Evolutionary conservation across 2,888 invertebrate genomes (phyloP), one percentile per base, ranked within the genome.

Genomic region (Limulus polyphemus): DNA sequence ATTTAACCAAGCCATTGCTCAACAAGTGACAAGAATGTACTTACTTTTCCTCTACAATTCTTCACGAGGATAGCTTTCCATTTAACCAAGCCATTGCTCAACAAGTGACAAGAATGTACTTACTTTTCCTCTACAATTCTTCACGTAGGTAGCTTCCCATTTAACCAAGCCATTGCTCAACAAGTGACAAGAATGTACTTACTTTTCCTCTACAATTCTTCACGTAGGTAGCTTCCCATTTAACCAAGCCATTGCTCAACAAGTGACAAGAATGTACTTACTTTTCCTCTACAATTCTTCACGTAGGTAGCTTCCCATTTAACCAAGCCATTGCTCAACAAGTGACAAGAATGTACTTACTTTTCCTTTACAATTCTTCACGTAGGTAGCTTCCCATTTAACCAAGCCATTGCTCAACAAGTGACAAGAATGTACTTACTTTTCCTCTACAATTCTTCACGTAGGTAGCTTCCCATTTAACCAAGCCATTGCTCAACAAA

Each of bases 71-170:
- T 62, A 11, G 47, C 12, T 46, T 60, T 58, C 68, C 69, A 69
- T 47, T 47, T n/a, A n/a, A 62, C 61, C 1, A 47, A 47, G 4
- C 56, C 61, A 49, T 65, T 58, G 1, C 17, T 9, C 52, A 67
- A 51, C 11, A 67, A 50, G 10, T 48, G n/a, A 55, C 67, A 67
- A n/a, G n/a, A 32, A 32, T 32, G 32, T 32, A 7, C 32, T 32
- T 57, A 69, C 67, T 59, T 66, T 63, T 56, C 48, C 60, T 61
- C 60, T 62, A 51, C 69, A 67, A 51, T 54, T 58, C 1, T 62
- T 54, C 12, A 64, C 57, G 59, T 69, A 56, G 7, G 65, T 62
- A 11, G 47, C 12, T 46, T 60, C 59, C 68, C 69, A 69, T 47
- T 47, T n/a, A n/a, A 62, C 61, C 1, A 47, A 47, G 4, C 56